Evolutionary conservation across 53 echinoderm and acorn worm genomes (phyloP).

Genomic region (Echinometra lucunter): DNA sequence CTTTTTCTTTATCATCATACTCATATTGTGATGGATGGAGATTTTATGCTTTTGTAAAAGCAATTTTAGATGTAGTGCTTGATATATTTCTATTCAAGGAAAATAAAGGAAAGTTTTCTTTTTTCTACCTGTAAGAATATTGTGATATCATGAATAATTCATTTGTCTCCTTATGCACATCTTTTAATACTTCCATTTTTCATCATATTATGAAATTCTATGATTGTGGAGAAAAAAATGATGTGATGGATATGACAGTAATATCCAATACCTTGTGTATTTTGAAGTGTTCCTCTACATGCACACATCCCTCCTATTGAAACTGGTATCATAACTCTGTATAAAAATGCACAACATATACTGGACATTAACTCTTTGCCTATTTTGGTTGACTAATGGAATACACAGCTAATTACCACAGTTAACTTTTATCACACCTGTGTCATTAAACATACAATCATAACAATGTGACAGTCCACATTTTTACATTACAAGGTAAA

Average conservation of each 20-base stretch:
- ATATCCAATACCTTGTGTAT: no score
- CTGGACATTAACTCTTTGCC: no score
- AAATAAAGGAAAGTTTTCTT: conserved; percentile 3
- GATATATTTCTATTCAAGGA: conserved; percentile 18
- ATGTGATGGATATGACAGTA: neutral
- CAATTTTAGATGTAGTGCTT: neutral
- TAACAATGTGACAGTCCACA: neutral
- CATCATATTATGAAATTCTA: neutral
- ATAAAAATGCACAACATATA: neutral
- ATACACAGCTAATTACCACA: no score
- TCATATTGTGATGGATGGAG: neutral
- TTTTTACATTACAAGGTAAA: no score
- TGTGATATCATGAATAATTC: neutral
- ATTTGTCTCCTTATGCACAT: neutral
- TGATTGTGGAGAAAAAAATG: neutral
- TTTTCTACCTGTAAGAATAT: neutral
- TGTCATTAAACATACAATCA: no score
- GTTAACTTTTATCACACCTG: no score
- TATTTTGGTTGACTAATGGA: no score
- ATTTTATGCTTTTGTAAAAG: neutral
- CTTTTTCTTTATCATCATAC: neutral
- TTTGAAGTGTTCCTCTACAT: no score
- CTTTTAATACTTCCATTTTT: neutral
- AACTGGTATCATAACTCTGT: neutral
- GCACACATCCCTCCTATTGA: neutral